These are phyloP conservation scores for Rambutsinella grinnellia DNA, from an alignment of 2,888 invertebrate genomes.

Conservation along the genomic window DNA sequence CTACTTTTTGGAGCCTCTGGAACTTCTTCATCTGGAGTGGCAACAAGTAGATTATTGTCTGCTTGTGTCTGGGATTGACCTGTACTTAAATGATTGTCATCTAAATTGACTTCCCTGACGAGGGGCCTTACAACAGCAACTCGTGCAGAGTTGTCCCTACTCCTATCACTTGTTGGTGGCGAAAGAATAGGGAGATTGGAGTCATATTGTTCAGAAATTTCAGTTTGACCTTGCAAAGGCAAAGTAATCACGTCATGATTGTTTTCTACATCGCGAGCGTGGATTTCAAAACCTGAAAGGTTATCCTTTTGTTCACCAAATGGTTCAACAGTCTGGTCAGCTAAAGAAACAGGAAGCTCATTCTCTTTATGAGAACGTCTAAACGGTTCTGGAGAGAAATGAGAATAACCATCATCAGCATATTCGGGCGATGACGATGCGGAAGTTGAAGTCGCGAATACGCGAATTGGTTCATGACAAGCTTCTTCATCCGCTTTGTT, in stretches of 20 bases:
- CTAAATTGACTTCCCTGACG: slow-evolving; percentile 14
- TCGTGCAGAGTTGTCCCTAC: slow-evolving; percentile 8
- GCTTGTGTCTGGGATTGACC: background rate
- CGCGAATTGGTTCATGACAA: background rate
- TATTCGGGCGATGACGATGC: background rate
- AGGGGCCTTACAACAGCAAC: slow-evolving; percentile 63
- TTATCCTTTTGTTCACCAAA: background rate
- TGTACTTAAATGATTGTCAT: background rate
- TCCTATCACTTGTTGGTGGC: background rate
- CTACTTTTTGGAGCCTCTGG: background rate
- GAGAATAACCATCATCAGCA: background rate
- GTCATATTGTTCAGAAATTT: background rate
- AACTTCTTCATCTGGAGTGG: background rate
- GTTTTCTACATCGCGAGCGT: no score
- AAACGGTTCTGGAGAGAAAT: background rate
- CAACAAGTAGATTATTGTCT: background rate
- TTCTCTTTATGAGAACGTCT: no score
- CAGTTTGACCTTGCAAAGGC: background rate
- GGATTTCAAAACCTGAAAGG: background rate
- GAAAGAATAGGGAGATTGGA: background rate
- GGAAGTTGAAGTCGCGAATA: background rate
- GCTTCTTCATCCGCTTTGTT: background rate
- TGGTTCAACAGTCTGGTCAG: no score
- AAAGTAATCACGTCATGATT: background rate
- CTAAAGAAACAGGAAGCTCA: no score